Evolutionary conservation across 2,888 invertebrate genomes (phyloP), one percentile per base, ranked within the genome.

Genomic region (Hybos culiciformis): DNA sequence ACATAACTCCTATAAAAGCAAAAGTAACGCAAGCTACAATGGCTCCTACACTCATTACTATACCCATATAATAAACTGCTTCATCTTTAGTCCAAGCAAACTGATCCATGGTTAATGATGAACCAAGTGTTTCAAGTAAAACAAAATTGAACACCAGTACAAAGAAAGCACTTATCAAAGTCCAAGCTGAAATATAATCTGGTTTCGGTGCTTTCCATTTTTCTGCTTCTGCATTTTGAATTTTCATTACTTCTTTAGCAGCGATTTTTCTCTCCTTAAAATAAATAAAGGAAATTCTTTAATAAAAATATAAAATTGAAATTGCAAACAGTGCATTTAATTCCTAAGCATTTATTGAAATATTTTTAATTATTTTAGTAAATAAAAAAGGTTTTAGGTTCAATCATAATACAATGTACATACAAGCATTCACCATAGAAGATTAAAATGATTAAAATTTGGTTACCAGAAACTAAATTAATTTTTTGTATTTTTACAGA

Each of bases 121-220:
- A 85, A 18, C 82, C 87, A 50, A 87, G 70, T 70, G 88, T 87
- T 72, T 90, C 90, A 53, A 88, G 69, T 47, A 90, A 71, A 55
- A 90, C 87, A 66, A 88, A 88, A 69, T 86, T 87, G 63, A 87
- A 87, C 42, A 85, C 83, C 51, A 88, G 70, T 50, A 86, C 78
- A 62, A 86, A 87, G 63, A 88, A 88, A 12, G 85, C 82, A 36
- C 74, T 70, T 51, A 88, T 79, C 49, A 88, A 67, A 17, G 82
- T 80, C 82, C 84, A 83, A 34, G 82, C 75, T 44, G 81, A 79
- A 41, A 83, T 59, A 62, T 80, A 77, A 62, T 86, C 83, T 1
- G 84, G 82, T 56, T 80, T 81, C 39, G 72, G 68, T 17, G 70
- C 61, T 54, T 78, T 77, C 73, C 83, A 76, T 0, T 82, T 79